Conservation (phyloP, 2,888 invertebrate genomes). For the Sympetrum striolatum region DNA sequence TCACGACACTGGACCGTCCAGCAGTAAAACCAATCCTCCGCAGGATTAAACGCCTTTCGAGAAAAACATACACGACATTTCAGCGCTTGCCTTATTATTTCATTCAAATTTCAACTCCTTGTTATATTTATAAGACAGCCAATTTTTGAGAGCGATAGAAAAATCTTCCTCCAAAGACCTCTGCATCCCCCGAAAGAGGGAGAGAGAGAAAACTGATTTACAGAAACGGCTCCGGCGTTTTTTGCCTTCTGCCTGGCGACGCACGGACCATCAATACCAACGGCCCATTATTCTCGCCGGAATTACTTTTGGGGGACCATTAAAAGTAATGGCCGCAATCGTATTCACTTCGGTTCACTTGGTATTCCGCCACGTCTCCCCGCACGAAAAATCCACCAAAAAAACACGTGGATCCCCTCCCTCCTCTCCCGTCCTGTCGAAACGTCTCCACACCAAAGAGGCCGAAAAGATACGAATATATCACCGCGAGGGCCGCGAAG, state of each 20-base stretch:
- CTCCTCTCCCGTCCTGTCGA: not conserved
- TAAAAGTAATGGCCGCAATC: conserved; percentile 29
- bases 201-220: conserved; percentile 17
- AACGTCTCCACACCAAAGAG: not conserved
- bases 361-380: conserved; percentile 1
- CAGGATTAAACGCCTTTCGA: not conserved
- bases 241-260: not conserved
- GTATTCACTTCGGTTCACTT: not conserved
- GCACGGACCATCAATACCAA: conserved; percentile 23
- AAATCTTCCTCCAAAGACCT: not conserved
- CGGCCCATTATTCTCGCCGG: conserved; percentile 19
- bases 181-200: not conserved
- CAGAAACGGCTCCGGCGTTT: not conserved
- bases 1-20: not conserved
- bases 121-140: conserved; percentile 7
- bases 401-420: not conserved
- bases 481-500: not conserved
- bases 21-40: not conserved
- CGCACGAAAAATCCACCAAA: not conserved
- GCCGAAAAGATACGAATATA: not conserved
- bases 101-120: not conserved
- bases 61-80: not conserved
- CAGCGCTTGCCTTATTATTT: not conserved
- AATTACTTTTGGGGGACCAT: conserved; percentile 28
- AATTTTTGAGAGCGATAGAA: not conserved